phyloP scores from a whole-genome alignment of 2,888 invertebrate species.

The Pristionchus arcanus region DNA sequence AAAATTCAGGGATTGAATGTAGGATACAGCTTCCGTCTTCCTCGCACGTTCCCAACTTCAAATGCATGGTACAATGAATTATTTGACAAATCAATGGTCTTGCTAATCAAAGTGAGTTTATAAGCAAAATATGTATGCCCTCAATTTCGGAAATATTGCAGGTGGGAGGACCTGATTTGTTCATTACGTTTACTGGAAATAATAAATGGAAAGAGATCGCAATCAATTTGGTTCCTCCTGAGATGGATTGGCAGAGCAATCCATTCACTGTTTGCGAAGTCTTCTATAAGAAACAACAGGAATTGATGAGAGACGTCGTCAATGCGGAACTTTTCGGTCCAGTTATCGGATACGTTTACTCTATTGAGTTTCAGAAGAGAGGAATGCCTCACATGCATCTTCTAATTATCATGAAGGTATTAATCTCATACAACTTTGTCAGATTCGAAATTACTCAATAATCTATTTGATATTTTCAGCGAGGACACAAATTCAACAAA shows the following conservation, averaged over 20 bases:
- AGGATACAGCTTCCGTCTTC: neutral
- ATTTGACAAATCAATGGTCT: neutral
- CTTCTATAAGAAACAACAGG: neutral
- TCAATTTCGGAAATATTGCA: neutral
- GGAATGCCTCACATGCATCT: conserved; percentile 9
- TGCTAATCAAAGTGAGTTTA: neutral
- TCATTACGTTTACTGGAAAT: neutral
- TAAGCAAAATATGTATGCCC: neutral
- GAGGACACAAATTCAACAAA: neutral
- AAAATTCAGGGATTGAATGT: neutral
- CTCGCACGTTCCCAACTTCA: neutral
- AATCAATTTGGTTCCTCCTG: neutral
- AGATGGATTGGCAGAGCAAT: neutral
- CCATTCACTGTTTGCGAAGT: neutral
- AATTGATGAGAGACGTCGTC: neutral
- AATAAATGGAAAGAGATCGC: neutral
- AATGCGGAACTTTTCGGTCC: neutral
- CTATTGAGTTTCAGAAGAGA: conserved; percentile 14
- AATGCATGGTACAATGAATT: neutral
- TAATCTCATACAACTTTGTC: neutral
- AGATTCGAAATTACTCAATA: neutral
- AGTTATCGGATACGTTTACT: neutral
- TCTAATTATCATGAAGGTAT: neutral
- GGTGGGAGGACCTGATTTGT: neutral
- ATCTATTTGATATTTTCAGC: neutral